Base-by-base conservation (phyloP, 2,888 invertebrate species). In the Tipula confusa region DNA sequence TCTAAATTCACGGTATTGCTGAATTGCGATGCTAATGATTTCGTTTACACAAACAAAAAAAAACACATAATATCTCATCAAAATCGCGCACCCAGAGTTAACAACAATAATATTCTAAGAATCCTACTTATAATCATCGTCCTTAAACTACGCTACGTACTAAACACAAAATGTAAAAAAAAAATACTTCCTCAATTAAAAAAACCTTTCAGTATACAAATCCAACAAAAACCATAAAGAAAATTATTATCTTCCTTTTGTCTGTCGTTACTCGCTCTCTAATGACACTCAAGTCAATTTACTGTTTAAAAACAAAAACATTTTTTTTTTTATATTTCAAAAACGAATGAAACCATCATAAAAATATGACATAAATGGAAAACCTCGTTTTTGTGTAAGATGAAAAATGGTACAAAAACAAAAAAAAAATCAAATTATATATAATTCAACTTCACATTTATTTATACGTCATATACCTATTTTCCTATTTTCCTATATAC, bases 241-340 rank as follows among this genome's bases (percentile, higher is more conserved):
- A 64, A 24, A 64, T 64, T 64, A 24, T 64, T 64, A 64, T 64
- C 64, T 64, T 64, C 64, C 64, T 64, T 64, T 64, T 64, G 9
- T 64, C 18, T 64, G 64, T 64, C 64, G 6, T 24, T 64, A 64
- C 24, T 24, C 64, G 7, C 64, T 64, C 24, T 64, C 64, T 64
- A 64, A 64, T 64, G 64, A 64, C 64, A 64, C 64, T 64, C 64
- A 64, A 64, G 64, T 64, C 64, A 64, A 64, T 64, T 64, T 64
- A 64, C 64, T 64, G 24, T 64, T 64, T 64, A 64, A 64, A 64
- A 24, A 64, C 64, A 64, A 64, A n/a, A 64, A 64, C 64, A 24
- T 9, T 64, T 24, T 64, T 24, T 64, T 24, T 64, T 24, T 15
- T 43, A n/a, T 43, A 7, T 11, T n/a, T 15, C n/a, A 43, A 43